Evolutionary conservation across 2,797 vertebrate species (phyloP).

Genomic region (Microctenopoma stevenorrisi): DNA sequence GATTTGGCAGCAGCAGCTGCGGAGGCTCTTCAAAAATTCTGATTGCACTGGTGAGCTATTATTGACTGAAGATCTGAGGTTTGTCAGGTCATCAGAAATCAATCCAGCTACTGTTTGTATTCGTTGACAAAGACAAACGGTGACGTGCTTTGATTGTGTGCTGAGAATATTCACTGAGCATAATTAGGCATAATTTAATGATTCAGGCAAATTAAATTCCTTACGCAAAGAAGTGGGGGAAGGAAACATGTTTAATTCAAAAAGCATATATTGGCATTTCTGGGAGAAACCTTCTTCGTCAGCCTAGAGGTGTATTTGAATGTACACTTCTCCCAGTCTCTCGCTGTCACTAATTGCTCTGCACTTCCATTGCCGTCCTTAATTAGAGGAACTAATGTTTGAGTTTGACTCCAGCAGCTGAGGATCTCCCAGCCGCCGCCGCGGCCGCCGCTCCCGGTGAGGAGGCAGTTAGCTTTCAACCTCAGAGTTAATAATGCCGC

Average conservation of each 20-base stretch:
- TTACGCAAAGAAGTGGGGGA: conserved; percentile 27
- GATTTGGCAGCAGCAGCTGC: conserved; percentile 48
- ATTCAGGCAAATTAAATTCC: conserved; percentile 21
- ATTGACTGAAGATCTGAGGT: conserved; percentile 27
- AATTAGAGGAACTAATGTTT: conserved; percentile 65
- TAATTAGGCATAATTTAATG: conserved; percentile 29
- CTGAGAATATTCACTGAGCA: conserved; percentile 12
- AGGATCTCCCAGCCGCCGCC: conserved; percentile 33
- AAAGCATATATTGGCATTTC: conserved; percentile 38
- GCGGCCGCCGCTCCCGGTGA: conserved; percentile 26
- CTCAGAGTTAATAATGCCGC: conserved; percentile 56
- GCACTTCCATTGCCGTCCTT: conserved; percentile 54
- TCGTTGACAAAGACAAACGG: conserved; percentile 8
- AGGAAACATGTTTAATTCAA: conserved; percentile 51
- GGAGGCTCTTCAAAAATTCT: conserved; percentile 45
- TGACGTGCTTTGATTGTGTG: conserved; percentile 7
- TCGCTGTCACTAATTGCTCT: conserved; percentile 55
- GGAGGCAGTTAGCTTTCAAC: conserved; percentile 50
- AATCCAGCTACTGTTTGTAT: background rate
- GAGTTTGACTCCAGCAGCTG: conserved; percentile 46
- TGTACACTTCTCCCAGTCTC: conserved; percentile 24
- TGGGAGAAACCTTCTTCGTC: conserved; percentile 14
- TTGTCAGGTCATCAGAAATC: conserved; percentile 31
- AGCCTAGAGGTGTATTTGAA: conserved; percentile 38
- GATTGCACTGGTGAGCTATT: conserved; percentile 23